Base-by-base conservation (phyloP, 2,888 invertebrate species). In the Halocaridina rubra region DNA sequence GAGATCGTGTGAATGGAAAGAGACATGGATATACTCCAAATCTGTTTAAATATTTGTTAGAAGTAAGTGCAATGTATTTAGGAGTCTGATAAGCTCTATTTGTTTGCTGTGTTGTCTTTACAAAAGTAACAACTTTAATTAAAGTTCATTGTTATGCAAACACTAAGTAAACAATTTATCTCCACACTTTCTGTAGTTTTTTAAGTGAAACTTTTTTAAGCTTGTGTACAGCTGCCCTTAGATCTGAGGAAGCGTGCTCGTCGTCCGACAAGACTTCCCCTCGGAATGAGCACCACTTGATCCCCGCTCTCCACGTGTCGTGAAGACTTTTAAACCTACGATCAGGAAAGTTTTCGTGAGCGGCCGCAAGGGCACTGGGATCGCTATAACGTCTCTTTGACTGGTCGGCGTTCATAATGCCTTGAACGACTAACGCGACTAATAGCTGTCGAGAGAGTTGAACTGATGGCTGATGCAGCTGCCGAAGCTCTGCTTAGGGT, bases 201-300 rank as follows among this genome's bases (percentile, higher is more conserved):
- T 95, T 92, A 88, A 96, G 91, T 0, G 96, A 96, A 76, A 95
- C 94, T 90, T 95, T 94, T 92, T 96, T 96, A 90, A 96, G 93
- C 85, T 95, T 93, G 5, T 95, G 94, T 80, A 95, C 95, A 16
- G 95, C 94, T 27, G 94, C 94, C 89, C 95, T 91, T 0, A 95
- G 93, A 90, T 95, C 95, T 76, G 94, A 93, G 78, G 93, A 93
- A 88, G 89, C 88, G 57, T 92, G 92, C 81, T 93, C 93, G 64
- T 93, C 93, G 84, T 94, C 94, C 39, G 94, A 94, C 4, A 93
- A 90, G 1, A 93, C 92, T 90, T 95, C 95, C 1, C 95, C 95
- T 90, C 95, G 95, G 89, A 95, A 94, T 0, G 94, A 94, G 90
- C 95, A 78, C 32, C 84, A 79, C 8, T 76, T 59, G 7, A 79